These are phyloP conservation scores for Danaus plexippus DNA, from an alignment of 1,140 invertebrate species.

Conservation along the genomic window DNA sequence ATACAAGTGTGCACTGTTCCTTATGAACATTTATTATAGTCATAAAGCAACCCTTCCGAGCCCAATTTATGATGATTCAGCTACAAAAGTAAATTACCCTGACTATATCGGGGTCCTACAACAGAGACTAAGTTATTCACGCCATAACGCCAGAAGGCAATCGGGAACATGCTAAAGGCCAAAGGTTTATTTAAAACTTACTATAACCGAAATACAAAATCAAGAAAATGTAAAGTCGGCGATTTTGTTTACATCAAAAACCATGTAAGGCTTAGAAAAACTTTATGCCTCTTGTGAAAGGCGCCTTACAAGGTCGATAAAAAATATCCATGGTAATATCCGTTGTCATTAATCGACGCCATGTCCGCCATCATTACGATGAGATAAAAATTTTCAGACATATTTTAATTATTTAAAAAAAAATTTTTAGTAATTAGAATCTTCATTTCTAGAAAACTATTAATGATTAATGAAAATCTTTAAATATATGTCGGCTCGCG, in stretches of 20 bases:
- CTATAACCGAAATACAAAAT: background rate
- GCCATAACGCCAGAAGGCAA: constrained; percentile 9
- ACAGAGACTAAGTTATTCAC: constrained; percentile 17
- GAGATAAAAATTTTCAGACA: constrained; percentile 10
- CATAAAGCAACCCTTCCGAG: constrained; percentile 21
- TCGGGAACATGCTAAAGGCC: constrained; percentile 11
- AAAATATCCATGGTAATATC: constrained; percentile 18
- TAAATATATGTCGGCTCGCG: too few species aligned
- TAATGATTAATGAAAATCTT: constrained; percentile 13
- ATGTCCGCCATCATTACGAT: too few species aligned
- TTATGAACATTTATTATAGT: constrained; percentile 38
- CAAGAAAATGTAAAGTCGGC: constrained; percentile 12
- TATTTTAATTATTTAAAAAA: background rate
- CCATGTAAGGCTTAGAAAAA: too few species aligned
- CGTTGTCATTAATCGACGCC: constrained; percentile 16
- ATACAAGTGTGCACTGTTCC: too few species aligned
- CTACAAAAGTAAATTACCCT: constrained; percentile 11
- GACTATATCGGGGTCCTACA: constrained; percentile 19
- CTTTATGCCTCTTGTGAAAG: constrained; percentile 14
- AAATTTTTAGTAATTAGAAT: background rate
- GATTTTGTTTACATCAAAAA: constrained; percentile 13
- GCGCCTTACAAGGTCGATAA: constrained; percentile 17
- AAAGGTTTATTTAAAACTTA: too few species aligned
- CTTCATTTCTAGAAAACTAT: too few species aligned
- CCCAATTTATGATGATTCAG: constrained; percentile 13